These are phyloP conservation scores for Cynopterus sphinx DNA, from an alignment of 2,797 vertebrate genomes.

Conservation along the genomic window DNA sequence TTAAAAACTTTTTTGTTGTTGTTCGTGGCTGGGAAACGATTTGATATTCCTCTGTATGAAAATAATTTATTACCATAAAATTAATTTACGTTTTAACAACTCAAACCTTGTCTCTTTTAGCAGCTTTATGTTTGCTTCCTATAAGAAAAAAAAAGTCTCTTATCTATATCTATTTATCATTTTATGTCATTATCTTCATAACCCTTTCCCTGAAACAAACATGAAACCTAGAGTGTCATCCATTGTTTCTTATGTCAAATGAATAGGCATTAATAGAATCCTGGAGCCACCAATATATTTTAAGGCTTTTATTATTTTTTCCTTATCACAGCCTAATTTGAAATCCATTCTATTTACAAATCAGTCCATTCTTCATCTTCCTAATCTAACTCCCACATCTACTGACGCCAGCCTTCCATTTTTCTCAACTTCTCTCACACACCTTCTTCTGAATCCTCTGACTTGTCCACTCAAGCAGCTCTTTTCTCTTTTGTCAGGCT, in stretches of 20 bases:
- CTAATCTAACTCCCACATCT: not conserved
- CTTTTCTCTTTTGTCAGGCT: not conserved
- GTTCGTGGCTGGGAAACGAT: not conserved
- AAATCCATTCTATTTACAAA: not conserved
- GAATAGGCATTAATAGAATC: not conserved
- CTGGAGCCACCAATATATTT: not conserved
- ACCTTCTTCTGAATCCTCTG: not conserved
- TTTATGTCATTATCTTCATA: not conserved
- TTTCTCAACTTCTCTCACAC: not conserved
- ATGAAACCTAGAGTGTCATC: not conserved
- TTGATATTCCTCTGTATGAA: conserved; percentile 2
- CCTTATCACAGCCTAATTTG: not conserved
- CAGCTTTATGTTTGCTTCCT: not conserved
- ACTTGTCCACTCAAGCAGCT: too few species aligned
- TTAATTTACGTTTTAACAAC: not conserved
- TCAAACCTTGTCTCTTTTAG: conserved; percentile 3
- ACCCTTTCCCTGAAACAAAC: not conserved
- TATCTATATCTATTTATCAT: not conserved
- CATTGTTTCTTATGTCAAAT: not conserved
- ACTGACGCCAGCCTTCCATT: not conserved
- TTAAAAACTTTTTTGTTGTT: not conserved
- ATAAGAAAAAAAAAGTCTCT: not conserved
- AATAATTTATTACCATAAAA: not conserved
- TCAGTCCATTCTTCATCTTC: not conserved
- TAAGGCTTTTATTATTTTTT: not conserved